These are phyloP conservation scores for Thomomys bottae DNA, from an alignment of 2,113 vertebrate species.

Conservation along the genomic window DNA sequence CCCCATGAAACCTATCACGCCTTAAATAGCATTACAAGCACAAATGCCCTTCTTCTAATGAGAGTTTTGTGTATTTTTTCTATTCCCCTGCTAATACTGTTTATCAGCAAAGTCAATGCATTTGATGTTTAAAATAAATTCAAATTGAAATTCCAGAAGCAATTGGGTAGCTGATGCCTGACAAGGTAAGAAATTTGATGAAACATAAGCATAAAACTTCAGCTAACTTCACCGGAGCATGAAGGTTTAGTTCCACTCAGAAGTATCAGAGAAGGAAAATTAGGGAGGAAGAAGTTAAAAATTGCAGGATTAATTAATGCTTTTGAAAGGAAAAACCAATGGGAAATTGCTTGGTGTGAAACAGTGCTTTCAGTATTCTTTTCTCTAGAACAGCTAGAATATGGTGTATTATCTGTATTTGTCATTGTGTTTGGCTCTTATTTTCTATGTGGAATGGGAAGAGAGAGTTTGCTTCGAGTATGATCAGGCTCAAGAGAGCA, in stretches of 20 bases:
- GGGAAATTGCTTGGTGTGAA: not conserved
- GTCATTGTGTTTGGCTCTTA: not conserved
- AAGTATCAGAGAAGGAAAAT: conserved; percentile 58
- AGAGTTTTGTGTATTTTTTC: conserved; percentile 33
- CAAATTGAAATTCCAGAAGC: conserved; percentile 34
- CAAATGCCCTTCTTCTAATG: conserved; percentile 43
- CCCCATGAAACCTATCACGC: not conserved
- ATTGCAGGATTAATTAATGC: conserved; percentile 48
- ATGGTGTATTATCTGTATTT: not conserved
- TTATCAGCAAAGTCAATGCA: not conserved
- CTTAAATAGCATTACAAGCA: conserved; percentile 28
- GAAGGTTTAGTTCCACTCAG: conserved; percentile 56
- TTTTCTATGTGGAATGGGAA: not conserved
- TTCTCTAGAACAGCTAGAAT: not conserved
- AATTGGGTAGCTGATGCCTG: conserved; percentile 5
- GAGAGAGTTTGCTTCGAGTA: not conserved
- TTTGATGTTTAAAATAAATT: conserved; percentile 47
- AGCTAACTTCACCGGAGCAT: conserved; percentile 29
- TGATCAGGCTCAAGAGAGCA: not conserved
- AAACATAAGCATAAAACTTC: conserved; percentile 67
- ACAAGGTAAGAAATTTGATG: conserved; percentile 67
- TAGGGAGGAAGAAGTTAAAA: not conserved
- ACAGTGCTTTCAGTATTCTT: not conserved
- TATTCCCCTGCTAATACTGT: not conserved
- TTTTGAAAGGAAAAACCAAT: not conserved